Conservation (phyloP, 2,113 vertebrate species). For the Onychorhynchus coronatus region DNA sequence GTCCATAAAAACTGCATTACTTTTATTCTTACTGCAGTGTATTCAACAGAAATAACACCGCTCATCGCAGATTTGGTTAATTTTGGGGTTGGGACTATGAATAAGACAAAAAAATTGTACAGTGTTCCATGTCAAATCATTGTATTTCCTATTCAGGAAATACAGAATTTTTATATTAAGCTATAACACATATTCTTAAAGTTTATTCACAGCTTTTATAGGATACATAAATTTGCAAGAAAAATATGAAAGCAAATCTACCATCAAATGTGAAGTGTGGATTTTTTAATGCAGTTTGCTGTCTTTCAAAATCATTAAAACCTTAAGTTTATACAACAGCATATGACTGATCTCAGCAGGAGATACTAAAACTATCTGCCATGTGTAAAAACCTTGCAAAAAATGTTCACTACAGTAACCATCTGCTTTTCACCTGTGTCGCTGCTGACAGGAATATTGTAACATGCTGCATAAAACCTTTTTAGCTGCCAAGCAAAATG, state of each 20-base stretch:
- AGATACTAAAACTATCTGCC: background rate
- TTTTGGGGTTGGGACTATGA: background rate
- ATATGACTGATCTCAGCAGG: background rate
- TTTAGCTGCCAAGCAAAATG: slow-evolving; percentile 48
- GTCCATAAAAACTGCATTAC: background rate
- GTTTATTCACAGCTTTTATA: background rate
- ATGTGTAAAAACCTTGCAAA: background rate
- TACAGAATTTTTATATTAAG: background rate
- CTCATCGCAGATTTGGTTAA: background rate
- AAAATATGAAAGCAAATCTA: background rate
- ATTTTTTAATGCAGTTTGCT: background rate
- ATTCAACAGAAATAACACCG: background rate
- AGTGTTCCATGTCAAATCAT: background rate
- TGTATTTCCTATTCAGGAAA: background rate
- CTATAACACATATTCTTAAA: background rate
- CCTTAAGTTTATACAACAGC: slow-evolving; percentile 14
- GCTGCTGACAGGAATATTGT: slow-evolving; percentile 1
- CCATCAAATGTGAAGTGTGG: background rate
- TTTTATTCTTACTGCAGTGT: background rate
- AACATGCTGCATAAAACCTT: slow-evolving; percentile 34
- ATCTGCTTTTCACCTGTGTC: slow-evolving; percentile 43
- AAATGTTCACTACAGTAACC: background rate
- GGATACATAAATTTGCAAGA: background rate
- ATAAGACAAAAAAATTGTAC: background rate
- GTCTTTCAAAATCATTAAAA: slow-evolving; percentile 17